Conservation (phyloP, 1,140 invertebrate species). For the Streblospio benedicti region DNA sequence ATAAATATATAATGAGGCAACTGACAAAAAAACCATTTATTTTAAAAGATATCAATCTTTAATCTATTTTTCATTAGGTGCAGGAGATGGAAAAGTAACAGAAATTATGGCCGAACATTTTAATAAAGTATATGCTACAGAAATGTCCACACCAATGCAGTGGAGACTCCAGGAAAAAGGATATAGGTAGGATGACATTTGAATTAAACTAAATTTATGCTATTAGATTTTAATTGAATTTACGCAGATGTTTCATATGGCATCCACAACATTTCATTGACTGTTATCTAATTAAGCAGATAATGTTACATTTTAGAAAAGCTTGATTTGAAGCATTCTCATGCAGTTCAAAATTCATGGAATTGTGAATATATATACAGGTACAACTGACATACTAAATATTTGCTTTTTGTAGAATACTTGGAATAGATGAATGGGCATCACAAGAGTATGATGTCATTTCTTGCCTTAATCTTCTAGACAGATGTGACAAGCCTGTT, state of each 20-base stretch:
- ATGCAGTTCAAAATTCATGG: not conserved
- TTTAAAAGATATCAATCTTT: not conserved
- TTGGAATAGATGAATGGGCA: conserved; percentile 67
- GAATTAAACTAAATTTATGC: not conserved
- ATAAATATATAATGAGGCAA: not conserved
- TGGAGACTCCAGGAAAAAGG: conserved; percentile 61
- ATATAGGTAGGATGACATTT: conserved; percentile 54
- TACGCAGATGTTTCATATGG: not conserved
- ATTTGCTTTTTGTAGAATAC: conserved; percentile 51
- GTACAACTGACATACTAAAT: not conserved
- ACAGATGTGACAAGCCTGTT: conserved; percentile 73
- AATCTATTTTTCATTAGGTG: conserved; percentile 49
- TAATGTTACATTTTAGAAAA: not conserved
- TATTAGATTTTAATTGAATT: conserved; percentile 3
- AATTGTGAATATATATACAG: not conserved
- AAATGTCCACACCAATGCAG: conserved; percentile 75
- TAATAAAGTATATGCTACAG: conserved; percentile 67
- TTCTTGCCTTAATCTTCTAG: conserved; percentile 78
- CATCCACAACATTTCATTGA: not conserved
- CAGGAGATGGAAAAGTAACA: conserved; percentile 84
- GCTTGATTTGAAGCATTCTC: not conserved
- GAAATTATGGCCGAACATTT: conserved; percentile 59
- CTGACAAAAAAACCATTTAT: not conserved
- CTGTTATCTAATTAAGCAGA: not conserved
- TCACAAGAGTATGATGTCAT: conserved; percentile 64